Base-by-base conservation (phyloP, 2,113 vertebrate genomes). In the Pipa parva region DNA sequence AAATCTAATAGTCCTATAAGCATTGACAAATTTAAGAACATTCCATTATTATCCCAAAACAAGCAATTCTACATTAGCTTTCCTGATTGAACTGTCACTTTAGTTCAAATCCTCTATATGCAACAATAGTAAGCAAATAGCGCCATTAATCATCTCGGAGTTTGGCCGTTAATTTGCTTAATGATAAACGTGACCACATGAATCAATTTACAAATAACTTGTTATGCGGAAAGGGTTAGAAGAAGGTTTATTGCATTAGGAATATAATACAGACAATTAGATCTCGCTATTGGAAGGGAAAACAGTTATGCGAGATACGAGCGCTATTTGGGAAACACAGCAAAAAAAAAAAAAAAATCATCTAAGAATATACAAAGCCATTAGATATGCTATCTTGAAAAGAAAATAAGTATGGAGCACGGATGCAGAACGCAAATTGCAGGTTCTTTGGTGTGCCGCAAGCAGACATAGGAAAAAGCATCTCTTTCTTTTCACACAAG, bases 111-210 rank as follows among this genome's bases (percentile, higher is more conserved):
- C 20, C 39, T 59, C 60, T 20, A 29, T 64, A 71, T 77, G 76
- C 72, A 77, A 60, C 25, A 21, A 66, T 36, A 48, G 36, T 3
- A 65, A 71, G 49, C 58, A 74, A 74, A 61, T 66, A 15, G n/a
- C 8, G 0, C 29, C 58, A 64, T 79, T 77, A 79, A 81, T 82
- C 77, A 80, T 76, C 78, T 67, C 42, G 55, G 0, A 56, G 0
- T 49, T 65, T 73, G 64, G 67, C 73, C 75, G 73, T 57, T 75
- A 80, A 76, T 75, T 82, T 79, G 76, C 80, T 80, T 21, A 55
- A 42, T 29, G 71, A 59, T 73, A 75, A 11, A 46, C 58, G 65
- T 73, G 75, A 64, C 66, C 24, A 65, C 71, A 66, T 75, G 77
- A 78, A 78, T 70, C 0, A 31, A 66, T 58, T 31, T 20, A 51